These are phyloP conservation scores for Buteo buteo DNA, from an alignment of 2,113 vertebrate genomes.

Conservation along the genomic window DNA sequence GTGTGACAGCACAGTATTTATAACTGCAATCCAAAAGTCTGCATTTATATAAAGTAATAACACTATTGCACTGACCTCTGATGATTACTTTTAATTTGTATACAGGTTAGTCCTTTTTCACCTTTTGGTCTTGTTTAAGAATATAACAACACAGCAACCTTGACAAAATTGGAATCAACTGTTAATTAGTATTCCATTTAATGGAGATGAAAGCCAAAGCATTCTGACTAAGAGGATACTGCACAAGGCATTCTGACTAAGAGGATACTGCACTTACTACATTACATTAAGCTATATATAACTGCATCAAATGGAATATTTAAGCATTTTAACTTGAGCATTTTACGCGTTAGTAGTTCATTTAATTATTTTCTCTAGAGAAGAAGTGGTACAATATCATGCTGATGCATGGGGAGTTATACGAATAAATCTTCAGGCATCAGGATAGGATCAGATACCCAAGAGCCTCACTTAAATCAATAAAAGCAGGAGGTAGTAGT, in stretches of 20 bases:
- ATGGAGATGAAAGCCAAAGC: slow-evolving; percentile 10
- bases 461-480: slow-evolving; percentile 18
- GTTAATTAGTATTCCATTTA: slow-evolving; percentile 16
- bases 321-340: slow-evolving; percentile 66
- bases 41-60: not conserved
- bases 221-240: not conserved
- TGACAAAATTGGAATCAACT: not conserved
- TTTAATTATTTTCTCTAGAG: slow-evolving; percentile 68
- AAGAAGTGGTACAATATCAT: slow-evolving; percentile 27
- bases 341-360: slow-evolving; percentile 67
- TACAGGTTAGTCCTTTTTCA: not conserved
- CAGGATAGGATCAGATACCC: slow-evolving; percentile 1
- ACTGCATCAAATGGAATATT: slow-evolving; percentile 70
- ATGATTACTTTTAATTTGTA: not conserved
- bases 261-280: not conserved
- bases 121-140: not conserved
- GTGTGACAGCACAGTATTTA: not conserved
- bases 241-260: not conserved
- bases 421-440: slow-evolving; percentile 59
- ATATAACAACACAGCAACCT: not conserved
- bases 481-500: not conserved
- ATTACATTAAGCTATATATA: slow-evolving; percentile 56
- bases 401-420: slow-evolving; percentile 50
- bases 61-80: not conserved
- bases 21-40: not conserved